A percentile compares a stretch with the other conserved stretches of the same genome.
Conservation (phyloP, 1,140 invertebrate genomes). For the Campoletis sonorensis region DNA sequence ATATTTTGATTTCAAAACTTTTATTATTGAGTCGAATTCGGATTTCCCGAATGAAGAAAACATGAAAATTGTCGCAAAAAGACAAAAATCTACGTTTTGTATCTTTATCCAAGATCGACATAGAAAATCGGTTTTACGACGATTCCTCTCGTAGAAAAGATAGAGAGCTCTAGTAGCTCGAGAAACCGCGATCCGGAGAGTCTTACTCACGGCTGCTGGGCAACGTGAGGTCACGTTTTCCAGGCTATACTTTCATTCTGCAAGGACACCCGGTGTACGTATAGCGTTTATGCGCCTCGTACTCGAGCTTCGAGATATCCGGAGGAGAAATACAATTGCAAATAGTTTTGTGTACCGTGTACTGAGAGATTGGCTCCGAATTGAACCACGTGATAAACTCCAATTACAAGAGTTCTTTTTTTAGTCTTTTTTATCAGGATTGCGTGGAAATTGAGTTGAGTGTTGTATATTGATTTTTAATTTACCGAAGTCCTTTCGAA, state of each 20-base stretch:
- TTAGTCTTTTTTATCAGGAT: no score
- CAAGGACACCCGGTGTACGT: slow-evolving; percentile 72
- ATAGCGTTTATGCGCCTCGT: not conserved
- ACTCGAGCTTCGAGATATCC: slow-evolving; percentile 27
- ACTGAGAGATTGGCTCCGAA: no score
- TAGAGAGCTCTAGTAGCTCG: not conserved
- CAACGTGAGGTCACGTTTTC: slow-evolving; percentile 74
- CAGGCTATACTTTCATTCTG: slow-evolving; percentile 74
- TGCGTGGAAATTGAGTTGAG: no score
- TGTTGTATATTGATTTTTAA: no score
- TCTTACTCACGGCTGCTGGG: slow-evolving; percentile 46
- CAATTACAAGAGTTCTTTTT: no score
- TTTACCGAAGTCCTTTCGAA: no score
- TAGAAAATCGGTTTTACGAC: not conserved
- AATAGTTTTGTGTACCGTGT: not conserved
- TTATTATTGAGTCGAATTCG: no score
- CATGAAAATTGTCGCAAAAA: no score
- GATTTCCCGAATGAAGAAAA: no score
- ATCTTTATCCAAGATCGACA: not conserved
- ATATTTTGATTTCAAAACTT: no score
- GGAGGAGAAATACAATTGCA: slow-evolving; percentile 54
- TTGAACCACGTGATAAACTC: no score
- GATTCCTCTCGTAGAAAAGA: not conserved
- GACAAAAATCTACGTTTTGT: not conserved
- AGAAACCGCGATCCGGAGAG: slow-evolving; percentile 32